Conservation (phyloP, 2,113 vertebrate species). For the Menura novaehollandiae region DNA sequence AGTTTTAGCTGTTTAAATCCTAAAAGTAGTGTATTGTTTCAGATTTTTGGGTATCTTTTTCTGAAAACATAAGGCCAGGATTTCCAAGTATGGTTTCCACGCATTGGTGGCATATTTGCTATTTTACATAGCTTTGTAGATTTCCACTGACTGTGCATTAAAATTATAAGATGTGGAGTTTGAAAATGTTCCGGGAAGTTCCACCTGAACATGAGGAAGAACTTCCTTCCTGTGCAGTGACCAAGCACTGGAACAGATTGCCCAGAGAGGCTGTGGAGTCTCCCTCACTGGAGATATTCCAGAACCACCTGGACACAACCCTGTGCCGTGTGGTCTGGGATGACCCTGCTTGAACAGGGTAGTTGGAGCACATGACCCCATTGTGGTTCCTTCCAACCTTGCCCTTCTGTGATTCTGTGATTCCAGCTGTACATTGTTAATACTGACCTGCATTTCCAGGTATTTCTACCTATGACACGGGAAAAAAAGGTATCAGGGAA, state of each 20-base stretch:
- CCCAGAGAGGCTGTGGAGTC: neutral
- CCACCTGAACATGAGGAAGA: neutral
- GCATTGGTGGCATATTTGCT: neutral
- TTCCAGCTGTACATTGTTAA: neutral
- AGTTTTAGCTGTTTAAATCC: neutral
- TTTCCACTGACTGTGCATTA: neutral
- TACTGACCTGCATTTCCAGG: neutral
- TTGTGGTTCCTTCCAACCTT: neutral
- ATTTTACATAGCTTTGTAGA: neutral
- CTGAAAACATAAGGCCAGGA: fast-evolving
- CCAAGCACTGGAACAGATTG: neutral
- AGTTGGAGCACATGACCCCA: neutral
- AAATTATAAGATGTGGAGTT: neutral
- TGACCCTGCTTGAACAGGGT: neutral
- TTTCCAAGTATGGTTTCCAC: neutral
- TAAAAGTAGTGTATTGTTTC: neutral
- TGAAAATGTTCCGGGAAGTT: neutral
- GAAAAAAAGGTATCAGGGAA: neutral
- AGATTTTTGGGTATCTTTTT: neutral
- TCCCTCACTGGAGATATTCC: neutral
- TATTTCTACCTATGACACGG: neutral
- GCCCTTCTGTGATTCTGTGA: neutral
- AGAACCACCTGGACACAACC: too few species aligned
- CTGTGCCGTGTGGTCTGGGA: neutral
- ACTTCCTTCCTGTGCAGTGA: neutral